These are phyloP conservation scores for Tringa solitaria DNA, from an alignment of 2,113 vertebrate species.

Conservation along the genomic window DNA sequence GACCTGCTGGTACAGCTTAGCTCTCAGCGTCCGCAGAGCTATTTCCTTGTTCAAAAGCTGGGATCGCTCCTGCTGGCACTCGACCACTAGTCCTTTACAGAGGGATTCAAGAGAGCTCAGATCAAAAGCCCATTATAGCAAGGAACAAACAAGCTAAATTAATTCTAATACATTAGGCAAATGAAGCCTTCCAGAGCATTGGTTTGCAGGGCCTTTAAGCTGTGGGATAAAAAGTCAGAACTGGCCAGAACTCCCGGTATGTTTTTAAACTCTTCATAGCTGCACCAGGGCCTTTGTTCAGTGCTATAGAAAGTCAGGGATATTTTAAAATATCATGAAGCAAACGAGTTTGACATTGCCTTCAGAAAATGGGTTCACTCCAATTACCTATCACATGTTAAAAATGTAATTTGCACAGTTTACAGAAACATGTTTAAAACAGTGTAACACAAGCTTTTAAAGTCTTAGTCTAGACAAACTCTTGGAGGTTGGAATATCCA, in stretches of 20 bases:
- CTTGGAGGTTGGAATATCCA: not conserved
- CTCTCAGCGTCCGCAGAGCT: slow-evolving; percentile 82
- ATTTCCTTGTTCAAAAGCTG: slow-evolving; percentile 87
- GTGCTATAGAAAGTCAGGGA: not conserved
- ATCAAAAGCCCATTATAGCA: not conserved
- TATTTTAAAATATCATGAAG: not conserved
- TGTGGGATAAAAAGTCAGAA: not conserved
- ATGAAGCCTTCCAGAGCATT: not conserved
- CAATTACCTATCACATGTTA: not conserved
- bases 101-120: not conserved
- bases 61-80: slow-evolving; percentile 93
- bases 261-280: not conserved
- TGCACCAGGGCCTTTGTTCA: not conserved
- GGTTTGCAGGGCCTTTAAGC: not conserved
- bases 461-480: not conserved
- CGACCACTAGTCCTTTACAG: slow-evolving; percentile 78
- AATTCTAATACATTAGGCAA: not conserved
- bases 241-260: not conserved
- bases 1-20: slow-evolving; percentile 82
- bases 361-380: not conserved
- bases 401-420: not conserved
- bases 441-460: not conserved
- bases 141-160: slow-evolving; percentile 12
- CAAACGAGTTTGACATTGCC: not conserved
- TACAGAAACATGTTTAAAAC: not conserved